phyloP scores from a whole-genome alignment of 2,888 invertebrate genomes.

The Scaptomyza parva region DNA sequence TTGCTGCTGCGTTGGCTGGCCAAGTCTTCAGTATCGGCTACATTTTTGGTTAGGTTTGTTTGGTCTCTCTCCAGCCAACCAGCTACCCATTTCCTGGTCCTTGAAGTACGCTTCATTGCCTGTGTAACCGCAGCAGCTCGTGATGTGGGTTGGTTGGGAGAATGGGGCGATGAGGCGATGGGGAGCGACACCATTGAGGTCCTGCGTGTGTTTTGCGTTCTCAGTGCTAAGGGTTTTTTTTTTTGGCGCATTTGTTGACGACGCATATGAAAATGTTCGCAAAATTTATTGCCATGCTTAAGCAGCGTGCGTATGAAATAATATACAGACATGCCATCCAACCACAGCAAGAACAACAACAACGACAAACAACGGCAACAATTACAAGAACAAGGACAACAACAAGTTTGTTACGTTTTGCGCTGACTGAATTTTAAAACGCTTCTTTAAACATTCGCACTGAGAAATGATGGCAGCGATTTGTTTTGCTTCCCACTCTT shows the following conservation, averaged over 20 bases:
- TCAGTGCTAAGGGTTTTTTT: constrained; percentile 7
- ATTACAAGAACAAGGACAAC: constrained; percentile 18
- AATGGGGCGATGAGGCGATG: neutral
- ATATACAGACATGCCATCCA: constrained; percentile 64
- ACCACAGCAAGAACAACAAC: constrained; percentile 28
- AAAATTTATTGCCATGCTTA: constrained; percentile 76
- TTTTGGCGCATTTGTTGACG: constrained; percentile 63
- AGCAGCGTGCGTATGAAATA: constrained; percentile 77
- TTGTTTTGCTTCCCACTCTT: constrained; percentile 54
- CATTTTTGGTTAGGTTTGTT: constrained; percentile 37
- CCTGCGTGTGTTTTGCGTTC: constrained; percentile 32
- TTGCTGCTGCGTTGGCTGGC: too few species aligned
- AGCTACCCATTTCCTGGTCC: neutral
- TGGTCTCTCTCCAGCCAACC: too few species aligned
- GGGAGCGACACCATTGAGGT: constrained; percentile 23
- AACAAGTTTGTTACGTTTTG: constrained; percentile 26
- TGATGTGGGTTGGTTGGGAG: constrained; percentile 18
- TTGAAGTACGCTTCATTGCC: constrained; percentile 51
- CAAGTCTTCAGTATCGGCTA: constrained; percentile 46
- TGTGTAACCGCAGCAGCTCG: constrained; percentile 55
- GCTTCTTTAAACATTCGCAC: constrained; percentile 73
- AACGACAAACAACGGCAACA: constrained; percentile 16
- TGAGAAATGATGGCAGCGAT: constrained; percentile 74
- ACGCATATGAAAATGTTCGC: constrained; percentile 74
- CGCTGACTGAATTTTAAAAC: constrained; percentile 74